These are phyloP conservation scores for Turritopsis dohrnii DNA, from an alignment of 30 jellyfish, hydroid and myxozoan species.

Conservation along the genomic window DNA sequence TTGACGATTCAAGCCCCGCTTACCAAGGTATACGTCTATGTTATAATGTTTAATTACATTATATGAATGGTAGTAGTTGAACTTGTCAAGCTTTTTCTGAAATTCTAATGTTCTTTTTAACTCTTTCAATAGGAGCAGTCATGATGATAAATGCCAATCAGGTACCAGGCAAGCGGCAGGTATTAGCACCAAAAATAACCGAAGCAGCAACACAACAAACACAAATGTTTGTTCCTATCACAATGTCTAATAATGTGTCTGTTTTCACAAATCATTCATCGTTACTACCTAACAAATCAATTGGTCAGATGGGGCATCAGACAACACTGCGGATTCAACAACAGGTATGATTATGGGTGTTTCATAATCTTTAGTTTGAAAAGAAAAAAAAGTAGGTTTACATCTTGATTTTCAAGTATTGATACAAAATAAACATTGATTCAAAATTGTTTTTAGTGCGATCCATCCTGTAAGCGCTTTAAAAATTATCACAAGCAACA, in stretches of 20 bases:
- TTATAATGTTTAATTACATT: no score
- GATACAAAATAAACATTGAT: no score
- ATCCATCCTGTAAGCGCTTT: no score
- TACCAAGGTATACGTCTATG: background rate
- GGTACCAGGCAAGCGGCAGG: background rate
- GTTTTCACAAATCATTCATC: conserved; percentile 23
- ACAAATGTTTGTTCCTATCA: conserved; percentile 30
- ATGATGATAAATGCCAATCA: conserved; percentile 20
- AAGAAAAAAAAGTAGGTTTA: no score
- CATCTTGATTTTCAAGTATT: no score
- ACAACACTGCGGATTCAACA: conserved; percentile 25
- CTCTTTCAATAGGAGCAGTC: conserved; percentile 10
- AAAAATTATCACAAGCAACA: no score
- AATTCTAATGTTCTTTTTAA: background rate
- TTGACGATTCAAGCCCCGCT: background rate
- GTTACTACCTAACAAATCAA: background rate
- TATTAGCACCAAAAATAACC: conserved; percentile 2
- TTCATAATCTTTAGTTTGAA: no score
- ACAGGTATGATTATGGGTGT: conserved; percentile 8
- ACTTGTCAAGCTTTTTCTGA: no score
- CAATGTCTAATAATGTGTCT: conserved; percentile 31
- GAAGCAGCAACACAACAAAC: background rate
- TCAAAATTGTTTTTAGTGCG: no score
- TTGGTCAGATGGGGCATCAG: conserved; percentile 11
- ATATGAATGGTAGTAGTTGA: no score